Evolutionary conservation across 2,888 invertebrate species (phyloP).

Genomic region (Conops quadrifasciatus): DNA sequence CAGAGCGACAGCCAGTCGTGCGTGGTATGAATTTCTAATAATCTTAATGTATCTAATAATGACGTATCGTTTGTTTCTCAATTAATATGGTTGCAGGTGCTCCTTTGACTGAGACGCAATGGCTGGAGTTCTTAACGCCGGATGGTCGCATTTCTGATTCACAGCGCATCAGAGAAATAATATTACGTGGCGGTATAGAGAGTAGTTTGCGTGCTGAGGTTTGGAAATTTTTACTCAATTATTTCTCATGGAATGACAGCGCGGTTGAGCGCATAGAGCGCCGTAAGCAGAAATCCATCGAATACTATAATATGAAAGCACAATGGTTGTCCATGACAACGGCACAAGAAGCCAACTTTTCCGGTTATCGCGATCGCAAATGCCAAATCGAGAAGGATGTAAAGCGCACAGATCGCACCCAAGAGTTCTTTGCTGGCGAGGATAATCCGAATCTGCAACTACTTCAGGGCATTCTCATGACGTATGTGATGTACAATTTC

Average conservation of each 20-base stretch:
- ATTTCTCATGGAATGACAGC: constrained; percentile 85
- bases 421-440: constrained; percentile 92
- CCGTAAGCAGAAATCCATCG: constrained; percentile 78
- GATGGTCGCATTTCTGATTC: constrained; percentile 84
- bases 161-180: constrained; percentile 80
- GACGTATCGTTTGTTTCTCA: neutral
- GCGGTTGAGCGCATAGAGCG: constrained; percentile 74
- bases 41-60: too few species aligned
- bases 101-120: constrained; percentile 80
- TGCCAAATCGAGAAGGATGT: constrained; percentile 98
- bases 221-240: constrained; percentile 95
- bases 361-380: constrained; percentile 88
- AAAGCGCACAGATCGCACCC: constrained; percentile 90
- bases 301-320: constrained; percentile 94
- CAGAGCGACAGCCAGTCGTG: constrained; percentile 55
- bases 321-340: constrained; percentile 94
- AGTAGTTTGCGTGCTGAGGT: constrained; percentile 80
- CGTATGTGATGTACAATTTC: constrained; percentile 98
- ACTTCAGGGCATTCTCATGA: constrained; percentile 93
- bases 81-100: constrained; percentile 67
- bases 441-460: constrained; percentile 87
- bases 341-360: constrained; percentile 87
- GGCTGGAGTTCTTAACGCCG: constrained; percentile 81
- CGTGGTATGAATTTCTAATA: constrained; percentile 47
- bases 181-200: constrained; percentile 91